Percentiles rank a stretch among this genome's conserved stretches.
Conservation (phyloP, 2,113 vertebrate species). For the Machaerirhynchus nigripectus region DNA sequence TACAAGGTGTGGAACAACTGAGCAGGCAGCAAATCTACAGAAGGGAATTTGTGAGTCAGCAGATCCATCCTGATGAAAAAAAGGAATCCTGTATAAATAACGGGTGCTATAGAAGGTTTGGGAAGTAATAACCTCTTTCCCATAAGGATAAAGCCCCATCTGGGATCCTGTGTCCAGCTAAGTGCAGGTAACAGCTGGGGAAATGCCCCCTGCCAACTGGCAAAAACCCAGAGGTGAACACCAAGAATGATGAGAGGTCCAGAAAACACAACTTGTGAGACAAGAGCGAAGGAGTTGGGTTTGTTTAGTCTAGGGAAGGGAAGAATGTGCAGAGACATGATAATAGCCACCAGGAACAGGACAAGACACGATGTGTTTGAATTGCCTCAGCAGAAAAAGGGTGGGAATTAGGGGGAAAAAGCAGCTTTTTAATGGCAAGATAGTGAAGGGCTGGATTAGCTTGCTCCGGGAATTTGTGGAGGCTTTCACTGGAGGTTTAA, state of each 20-base stretch:
- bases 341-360: neutral
- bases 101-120: neutral
- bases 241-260: neutral
- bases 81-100: neutral
- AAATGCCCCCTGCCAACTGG: neutral
- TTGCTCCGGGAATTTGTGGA: neutral
- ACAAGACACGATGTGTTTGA: conserved; percentile 15
- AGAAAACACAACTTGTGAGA: neutral
- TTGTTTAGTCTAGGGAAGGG: conserved; percentile 51
- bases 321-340: conserved; percentile 18
- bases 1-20: neutral
- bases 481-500: neutral
- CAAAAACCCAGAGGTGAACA: neutral
- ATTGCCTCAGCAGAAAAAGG: neutral
- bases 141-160: neutral
- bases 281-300: neutral
- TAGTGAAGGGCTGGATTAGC: conserved; percentile 14
- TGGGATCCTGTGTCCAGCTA: neutral
- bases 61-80: neutral
- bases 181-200: neutral
- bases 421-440: neutral
- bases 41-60: neutral
- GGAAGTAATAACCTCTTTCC: neutral
- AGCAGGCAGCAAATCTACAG: neutral
- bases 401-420: neutral